Percentiles rank a stretch among this genome's conserved stretches.
These are phyloP conservation scores for Ceratosolen solmsi DNA, from an alignment of 1,140 invertebrate genomes.

Conservation along the genomic window DNA sequence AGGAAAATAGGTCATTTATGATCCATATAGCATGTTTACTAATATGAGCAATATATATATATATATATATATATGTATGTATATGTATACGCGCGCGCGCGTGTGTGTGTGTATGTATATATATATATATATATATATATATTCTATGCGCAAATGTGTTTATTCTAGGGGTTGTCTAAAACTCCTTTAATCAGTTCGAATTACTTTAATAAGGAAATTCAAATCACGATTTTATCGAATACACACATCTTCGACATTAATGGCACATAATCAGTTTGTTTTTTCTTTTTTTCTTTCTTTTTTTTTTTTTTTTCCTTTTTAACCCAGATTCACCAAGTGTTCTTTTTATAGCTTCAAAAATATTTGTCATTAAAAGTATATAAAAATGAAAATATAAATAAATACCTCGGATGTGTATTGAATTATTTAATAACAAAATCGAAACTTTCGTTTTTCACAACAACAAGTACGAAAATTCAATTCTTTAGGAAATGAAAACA, in stretches of 20 bases:
- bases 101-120: too few species aligned
- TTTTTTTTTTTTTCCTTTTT: constrained; percentile 5
- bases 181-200: constrained; percentile 30
- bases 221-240: constrained; percentile 30
- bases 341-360: not conserved
- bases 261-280: not conserved
- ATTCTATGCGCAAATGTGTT: not conserved
- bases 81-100: too few species aligned
- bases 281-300: not conserved
- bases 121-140: not conserved
- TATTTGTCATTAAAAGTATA: not conserved
- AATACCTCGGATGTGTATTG: not conserved
- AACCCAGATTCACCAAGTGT: constrained; percentile 26
- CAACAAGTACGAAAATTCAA: not conserved
- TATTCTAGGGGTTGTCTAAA: constrained; percentile 21
- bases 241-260: not conserved
- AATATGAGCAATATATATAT: constrained; percentile 20
- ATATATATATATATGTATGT: not conserved
- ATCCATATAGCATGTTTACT: constrained; percentile 2
- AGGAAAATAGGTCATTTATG: constrained; percentile 31
- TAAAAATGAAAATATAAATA: not conserved
- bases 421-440: not conserved
- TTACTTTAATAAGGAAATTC: constrained; percentile 4
- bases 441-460: not conserved
- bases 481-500: not conserved